A percentile compares a stretch with the other conserved stretches of the same genome.
Conservation (phyloP, 2,797 vertebrate species). For the Linurgus olivaceus region DNA sequence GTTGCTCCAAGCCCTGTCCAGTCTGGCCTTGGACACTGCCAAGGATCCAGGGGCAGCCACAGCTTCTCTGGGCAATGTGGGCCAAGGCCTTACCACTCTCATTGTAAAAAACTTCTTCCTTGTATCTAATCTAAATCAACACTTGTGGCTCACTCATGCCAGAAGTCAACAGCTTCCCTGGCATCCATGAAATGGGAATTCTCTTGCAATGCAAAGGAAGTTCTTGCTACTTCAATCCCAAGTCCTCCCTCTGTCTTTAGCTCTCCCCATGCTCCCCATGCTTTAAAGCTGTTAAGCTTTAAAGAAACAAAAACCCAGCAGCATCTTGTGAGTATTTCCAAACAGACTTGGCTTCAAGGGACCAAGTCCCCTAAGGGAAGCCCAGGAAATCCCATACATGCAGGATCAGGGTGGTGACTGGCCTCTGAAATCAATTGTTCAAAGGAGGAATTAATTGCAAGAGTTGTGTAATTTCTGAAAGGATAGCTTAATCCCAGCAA, state of each 20-base stretch:
- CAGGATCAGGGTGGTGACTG: not conserved
- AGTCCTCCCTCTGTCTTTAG: not conserved
- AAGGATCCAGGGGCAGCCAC: not conserved
- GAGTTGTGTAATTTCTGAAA: not conserved
- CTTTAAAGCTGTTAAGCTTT: not conserved
- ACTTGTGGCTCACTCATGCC: not conserved
- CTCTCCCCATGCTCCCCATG: not conserved
- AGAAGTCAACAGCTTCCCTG: not conserved
- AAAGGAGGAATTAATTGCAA: not conserved
- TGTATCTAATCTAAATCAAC: not conserved
- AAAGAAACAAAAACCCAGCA: not conserved
- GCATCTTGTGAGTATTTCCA: not conserved
- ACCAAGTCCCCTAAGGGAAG: not conserved
- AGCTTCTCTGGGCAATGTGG: not conserved
- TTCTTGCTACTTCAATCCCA: not conserved
- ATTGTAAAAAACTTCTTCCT: not conserved
- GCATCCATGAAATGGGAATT: not conserved
- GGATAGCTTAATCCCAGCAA: not conserved
- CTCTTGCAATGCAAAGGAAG: not conserved
- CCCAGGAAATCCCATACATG: not conserved
- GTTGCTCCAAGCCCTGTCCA: not conserved
- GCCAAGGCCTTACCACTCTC: fast-evolving
- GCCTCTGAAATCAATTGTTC: not conserved
- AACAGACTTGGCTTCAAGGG: not conserved
- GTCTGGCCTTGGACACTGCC: not conserved